Evolutionary conservation across 2,888 invertebrate genomes (phyloP).

Genomic region (Diadegma fenestrale): DNA sequence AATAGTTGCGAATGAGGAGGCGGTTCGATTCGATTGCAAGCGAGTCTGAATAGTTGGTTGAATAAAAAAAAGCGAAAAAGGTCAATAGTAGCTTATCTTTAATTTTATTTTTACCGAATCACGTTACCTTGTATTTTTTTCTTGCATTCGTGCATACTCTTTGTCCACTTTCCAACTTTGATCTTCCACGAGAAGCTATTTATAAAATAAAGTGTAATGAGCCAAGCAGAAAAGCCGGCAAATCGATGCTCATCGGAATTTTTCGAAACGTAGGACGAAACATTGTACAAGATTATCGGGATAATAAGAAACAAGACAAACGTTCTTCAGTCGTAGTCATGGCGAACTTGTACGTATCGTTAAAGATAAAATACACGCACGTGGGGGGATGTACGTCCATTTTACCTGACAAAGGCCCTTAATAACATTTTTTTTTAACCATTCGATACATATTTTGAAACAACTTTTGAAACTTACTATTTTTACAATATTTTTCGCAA

Average conservation of each 20-base stretch:
- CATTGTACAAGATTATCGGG: slow-evolving; percentile 64
- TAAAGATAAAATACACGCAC: slow-evolving; percentile 28
- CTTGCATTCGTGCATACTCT: slow-evolving; percentile 14
- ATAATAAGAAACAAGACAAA: slow-evolving; percentile 62
- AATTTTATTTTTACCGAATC: slow-evolving; percentile 17
- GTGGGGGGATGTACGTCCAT: background rate
- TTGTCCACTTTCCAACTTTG: slow-evolving; percentile 9
- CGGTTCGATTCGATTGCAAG: slow-evolving; percentile 30
- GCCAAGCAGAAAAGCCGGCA: slow-evolving; percentile 5
- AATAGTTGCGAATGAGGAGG: slow-evolving; percentile 43
- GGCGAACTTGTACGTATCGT: slow-evolving; percentile 28
- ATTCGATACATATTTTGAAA: background rate
- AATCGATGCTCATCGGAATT: slow-evolving; percentile 42
- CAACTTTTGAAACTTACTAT: background rate
- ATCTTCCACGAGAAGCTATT: slow-evolving; percentile 25
- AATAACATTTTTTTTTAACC: background rate
- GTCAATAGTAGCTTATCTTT: background rate
- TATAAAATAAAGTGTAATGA: slow-evolving; percentile 53
- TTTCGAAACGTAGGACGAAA: slow-evolving; percentile 46
- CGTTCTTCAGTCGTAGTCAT: slow-evolving; percentile 55
- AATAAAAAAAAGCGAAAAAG: slow-evolving; percentile 1
- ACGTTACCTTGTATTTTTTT: slow-evolving; percentile 22
- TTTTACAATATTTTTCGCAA: background rate
- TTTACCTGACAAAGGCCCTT: background rate
- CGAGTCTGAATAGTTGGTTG: slow-evolving; percentile 1